A percentile compares a stretch with the other conserved stretches of the same genome.
Evolutionary conservation across 2,113 vertebrate genomes (phyloP).

Genomic region (Dromiciops gliroides): DNA sequence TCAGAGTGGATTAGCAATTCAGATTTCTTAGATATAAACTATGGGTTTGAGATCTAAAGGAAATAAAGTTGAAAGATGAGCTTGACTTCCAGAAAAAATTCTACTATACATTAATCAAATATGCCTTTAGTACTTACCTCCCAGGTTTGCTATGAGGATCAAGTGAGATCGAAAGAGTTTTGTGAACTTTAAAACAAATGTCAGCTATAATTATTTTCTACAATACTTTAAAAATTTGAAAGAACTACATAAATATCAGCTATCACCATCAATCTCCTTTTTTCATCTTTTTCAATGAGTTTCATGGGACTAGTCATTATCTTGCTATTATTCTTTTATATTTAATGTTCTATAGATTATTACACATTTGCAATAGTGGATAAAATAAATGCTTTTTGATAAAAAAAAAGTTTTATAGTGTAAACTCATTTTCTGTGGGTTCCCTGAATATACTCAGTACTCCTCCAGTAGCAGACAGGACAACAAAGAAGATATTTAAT

Average conservation of each 20-base stretch:
- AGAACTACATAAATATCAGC: not conserved
- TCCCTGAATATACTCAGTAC: not conserved
- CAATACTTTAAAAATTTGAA: not conserved
- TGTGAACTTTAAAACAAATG: not conserved
- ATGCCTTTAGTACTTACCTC: not conserved
- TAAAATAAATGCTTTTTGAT: not conserved
- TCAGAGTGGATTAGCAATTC: constrained; percentile 4
- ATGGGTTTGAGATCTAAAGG: not conserved
- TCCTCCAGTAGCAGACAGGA: not conserved
- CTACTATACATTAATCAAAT: not conserved
- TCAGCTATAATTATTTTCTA: not conserved
- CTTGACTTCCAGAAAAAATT: not conserved
- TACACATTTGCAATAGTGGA: not conserved
- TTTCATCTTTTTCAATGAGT: not conserved
- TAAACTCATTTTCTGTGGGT: not conserved
- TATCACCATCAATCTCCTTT: not conserved
- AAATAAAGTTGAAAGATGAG: constrained; percentile 5
- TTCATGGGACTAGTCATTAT: not conserved
- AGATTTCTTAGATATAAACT: constrained; percentile 34
- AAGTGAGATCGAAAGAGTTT: constrained; percentile 13
- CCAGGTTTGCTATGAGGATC: not conserved
- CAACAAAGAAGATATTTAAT: not conserved
- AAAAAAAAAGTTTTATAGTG: not conserved
- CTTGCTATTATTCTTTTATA: not conserved
- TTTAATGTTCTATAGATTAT: not conserved